Base-by-base conservation (phyloP, 2,797 vertebrate species). In the Emydoidea blandingii region DNA sequence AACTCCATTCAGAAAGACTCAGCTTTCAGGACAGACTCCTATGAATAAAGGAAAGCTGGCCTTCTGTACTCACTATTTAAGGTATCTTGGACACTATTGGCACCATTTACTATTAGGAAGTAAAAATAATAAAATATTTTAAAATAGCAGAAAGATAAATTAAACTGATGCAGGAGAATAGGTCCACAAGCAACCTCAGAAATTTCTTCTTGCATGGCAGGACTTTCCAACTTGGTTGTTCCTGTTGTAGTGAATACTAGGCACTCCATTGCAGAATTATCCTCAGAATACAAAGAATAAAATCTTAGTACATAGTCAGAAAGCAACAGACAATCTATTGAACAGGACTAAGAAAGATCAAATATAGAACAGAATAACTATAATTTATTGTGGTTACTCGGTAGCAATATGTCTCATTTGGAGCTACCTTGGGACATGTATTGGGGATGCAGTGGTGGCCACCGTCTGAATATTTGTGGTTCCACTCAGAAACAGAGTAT, bases 391-490 rank as follows among this genome's bases (percentile, higher is more conserved):
- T 23, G 88, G 91, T 95, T 92, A 78, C 86, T 85, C 87, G 76
- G 56, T 94, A 78, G 81, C 18, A 21, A 47, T 56, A 81, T 94
- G 94, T 86, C 96, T 96, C 94, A 83, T 94, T 92, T 94, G 86
- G 74, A 16, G 44, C 49, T 85, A 5, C 19, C 23, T 37, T 85
- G 83, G 34, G 37, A 65, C n/a, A 44, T 79, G 47, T 29, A 44
- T 44, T 79, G 21, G 54, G 53, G 59, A 65, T 9, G 16, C 44
- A 16, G 6, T 76, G 31, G 10, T 47, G 41, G 44, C 53, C 7
- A 56, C 52, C 29, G 2, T 41, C 10, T 74, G 49, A 49, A 41
- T n/a, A 49, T 49, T 76, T 57, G n/a, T 59, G n/a, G 52, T 31
- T 83, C 12, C 44, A 52, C 1, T 88, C 59, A 90, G 87, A 91